phyloP scores from a whole-genome alignment of 2,113 vertebrate species.

The Labeo catla region DNA sequence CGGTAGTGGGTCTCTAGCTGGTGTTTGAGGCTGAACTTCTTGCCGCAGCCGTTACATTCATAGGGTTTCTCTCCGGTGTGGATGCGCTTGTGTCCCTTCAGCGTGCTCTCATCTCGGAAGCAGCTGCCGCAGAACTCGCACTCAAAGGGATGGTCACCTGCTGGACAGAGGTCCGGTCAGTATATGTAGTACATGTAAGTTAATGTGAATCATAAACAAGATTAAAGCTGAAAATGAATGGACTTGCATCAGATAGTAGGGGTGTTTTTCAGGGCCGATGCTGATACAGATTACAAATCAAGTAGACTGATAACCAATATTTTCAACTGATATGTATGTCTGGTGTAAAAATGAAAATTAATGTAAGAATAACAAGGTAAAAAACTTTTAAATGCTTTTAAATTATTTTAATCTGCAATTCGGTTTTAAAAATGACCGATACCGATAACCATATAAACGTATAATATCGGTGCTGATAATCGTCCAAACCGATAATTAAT shows the following conservation, averaged over 20 bases:
- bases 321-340: too few relatives aligned
- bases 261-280: too few relatives aligned
- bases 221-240: neutral
- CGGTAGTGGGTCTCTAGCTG: slow-evolving; percentile 99
- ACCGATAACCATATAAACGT: too few relatives aligned
- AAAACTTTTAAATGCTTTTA: too few relatives aligned
- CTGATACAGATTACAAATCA: too few relatives aligned
- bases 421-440: too few relatives aligned
- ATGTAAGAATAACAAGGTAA: too few relatives aligned
- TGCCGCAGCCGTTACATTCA: slow-evolving; percentile 96
- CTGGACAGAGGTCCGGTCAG: neutral
- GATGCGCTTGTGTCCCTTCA: slow-evolving; percentile 98
- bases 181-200: neutral
- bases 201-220: neutral
- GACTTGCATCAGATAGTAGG: neutral
- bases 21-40: slow-evolving; percentile 99
- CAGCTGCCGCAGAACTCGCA: slow-evolving; percentile 99
- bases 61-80: slow-evolving; percentile 95
- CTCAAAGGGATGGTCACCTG: slow-evolving; percentile 94
- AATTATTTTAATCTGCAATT: too few relatives aligned
- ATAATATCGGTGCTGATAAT: too few relatives aligned
- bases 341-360: too few relatives aligned
- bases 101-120: slow-evolving; percentile 96
- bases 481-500: too few relatives aligned
- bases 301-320: too few relatives aligned